phyloP scores from a whole-genome alignment of 2,888 invertebrate species.

The Trisateles emortualis region DNA sequence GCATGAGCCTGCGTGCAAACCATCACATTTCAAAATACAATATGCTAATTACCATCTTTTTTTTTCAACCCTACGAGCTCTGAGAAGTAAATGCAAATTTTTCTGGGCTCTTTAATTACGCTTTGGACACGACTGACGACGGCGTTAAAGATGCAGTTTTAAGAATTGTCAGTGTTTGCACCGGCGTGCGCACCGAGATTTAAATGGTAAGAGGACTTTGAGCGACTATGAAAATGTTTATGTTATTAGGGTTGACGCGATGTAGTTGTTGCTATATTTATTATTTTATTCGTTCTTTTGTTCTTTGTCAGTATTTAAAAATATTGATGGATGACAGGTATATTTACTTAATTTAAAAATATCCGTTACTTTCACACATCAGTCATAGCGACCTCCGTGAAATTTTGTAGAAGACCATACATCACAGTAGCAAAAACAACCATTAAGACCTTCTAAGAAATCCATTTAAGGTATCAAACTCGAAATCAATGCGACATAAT shows the following conservation, averaged over 20 bases:
- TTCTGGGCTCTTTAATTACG: conserved; percentile 82
- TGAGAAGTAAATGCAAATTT: conserved; percentile 84
- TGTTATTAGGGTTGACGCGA: conserved; percentile 57
- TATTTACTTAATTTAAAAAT: conserved; percentile 24
- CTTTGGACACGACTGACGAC: conserved; percentile 79
- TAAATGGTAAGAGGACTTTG: conserved; percentile 77
- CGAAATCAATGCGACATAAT: conserved; percentile 70
- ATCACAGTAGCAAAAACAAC: conserved; percentile 51
- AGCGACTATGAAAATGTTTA: conserved; percentile 75
- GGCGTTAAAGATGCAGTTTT: conserved; percentile 83
- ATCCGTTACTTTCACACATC: conserved; percentile 35
- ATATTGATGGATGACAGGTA: neutral
- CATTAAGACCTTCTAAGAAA: conserved; percentile 60
- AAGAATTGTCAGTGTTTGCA: conserved; percentile 73
- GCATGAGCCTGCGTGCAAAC: conserved; percentile 79
- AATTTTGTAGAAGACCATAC: conserved; percentile 46
- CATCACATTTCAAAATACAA: conserved; percentile 86
- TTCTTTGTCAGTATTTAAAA: neutral
- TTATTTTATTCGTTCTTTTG: neutral
- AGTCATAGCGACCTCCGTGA: conserved; percentile 26
- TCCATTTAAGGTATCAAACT: conserved; percentile 58
- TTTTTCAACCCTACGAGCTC: conserved; percentile 79
- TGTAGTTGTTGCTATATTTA: conserved; percentile 7
- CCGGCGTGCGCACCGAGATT: conserved; percentile 65
- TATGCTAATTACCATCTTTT: conserved; percentile 84